A percentile compares a stretch with the other conserved stretches of the same genome.
Conservation (phyloP, 2,888 invertebrate genomes). For the Drosophila peninsularis region DNA sequence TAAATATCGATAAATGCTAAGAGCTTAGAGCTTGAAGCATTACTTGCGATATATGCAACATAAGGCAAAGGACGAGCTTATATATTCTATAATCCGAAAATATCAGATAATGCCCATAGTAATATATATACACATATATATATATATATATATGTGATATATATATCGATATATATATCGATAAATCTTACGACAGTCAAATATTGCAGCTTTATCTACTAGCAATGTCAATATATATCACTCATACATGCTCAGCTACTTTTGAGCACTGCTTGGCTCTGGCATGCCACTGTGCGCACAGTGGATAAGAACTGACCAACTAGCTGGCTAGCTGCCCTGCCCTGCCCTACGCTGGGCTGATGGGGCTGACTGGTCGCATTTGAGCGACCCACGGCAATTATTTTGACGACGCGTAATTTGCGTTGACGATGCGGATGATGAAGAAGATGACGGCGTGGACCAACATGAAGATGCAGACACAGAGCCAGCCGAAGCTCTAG, state of each 20-base stretch:
- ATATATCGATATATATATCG: too few species aligned
- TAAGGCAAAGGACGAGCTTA: too few species aligned
- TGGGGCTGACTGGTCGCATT: constrained; percentile 42
- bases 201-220: not conserved
- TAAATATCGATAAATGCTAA: too few species aligned
- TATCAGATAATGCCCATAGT: too few species aligned
- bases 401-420: constrained; percentile 79
- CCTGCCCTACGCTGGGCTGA: constrained; percentile 19
- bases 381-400: constrained; percentile 76
- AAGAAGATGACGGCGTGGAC: constrained; percentile 53
- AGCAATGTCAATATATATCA: not conserved
- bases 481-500: not conserved
- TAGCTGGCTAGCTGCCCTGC: constrained; percentile 13
- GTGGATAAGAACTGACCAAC: constrained; percentile 34
- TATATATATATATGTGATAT: too few species aligned
- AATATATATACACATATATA: too few species aligned
- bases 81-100: too few species aligned
- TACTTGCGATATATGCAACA: too few species aligned
- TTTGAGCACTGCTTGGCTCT: not conserved
- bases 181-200: not conserved
- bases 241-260: too few species aligned
- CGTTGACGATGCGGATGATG: constrained; percentile 71
- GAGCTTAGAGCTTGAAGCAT: too few species aligned
- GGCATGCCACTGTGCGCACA: constrained; percentile 34
- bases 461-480: constrained; percentile 23